phyloP scores from a whole-genome alignment of 2,888 invertebrate genomes.

The Arrhopalites spinosus region DNA sequence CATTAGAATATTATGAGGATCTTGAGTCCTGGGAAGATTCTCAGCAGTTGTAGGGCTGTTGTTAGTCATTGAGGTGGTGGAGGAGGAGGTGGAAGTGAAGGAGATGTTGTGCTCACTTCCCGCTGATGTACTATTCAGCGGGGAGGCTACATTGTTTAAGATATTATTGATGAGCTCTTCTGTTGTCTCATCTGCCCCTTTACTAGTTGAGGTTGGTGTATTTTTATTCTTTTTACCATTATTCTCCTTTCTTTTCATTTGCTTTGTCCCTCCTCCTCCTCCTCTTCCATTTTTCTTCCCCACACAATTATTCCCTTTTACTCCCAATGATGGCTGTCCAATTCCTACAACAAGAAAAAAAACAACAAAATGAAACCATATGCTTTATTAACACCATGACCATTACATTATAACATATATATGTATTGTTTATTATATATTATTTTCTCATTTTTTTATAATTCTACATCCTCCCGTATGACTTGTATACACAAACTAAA shows the following conservation, averaged over 20 bases:
- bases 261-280: slow-evolving; percentile 3
- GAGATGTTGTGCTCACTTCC: background rate
- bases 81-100: background rate
- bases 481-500: background rate
- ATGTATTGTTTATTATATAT: background rate
- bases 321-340: background rate
- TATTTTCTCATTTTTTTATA: background rate
- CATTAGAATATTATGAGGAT: no score
- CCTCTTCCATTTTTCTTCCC: background rate
- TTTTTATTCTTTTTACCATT: background rate
- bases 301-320: background rate
- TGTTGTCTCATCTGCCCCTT: background rate
- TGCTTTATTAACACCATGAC: background rate
- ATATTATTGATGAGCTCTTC: slow-evolving; percentile 27
- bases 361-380: background rate
- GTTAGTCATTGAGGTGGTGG: background rate
- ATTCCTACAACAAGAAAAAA: slow-evolving; percentile 10
- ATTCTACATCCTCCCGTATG: no score
- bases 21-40: slow-evolving; percentile 25
- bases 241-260: slow-evolving; percentile 10
- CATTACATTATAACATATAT: no score
- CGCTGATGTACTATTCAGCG: slow-evolving; percentile 15
- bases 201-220: background rate
- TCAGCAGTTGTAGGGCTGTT: slow-evolving; percentile 14
- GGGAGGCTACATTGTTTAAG: slow-evolving; percentile 25